phyloP scores from a whole-genome alignment of 2,888 invertebrate species.

The Andrena minutula region DNA sequence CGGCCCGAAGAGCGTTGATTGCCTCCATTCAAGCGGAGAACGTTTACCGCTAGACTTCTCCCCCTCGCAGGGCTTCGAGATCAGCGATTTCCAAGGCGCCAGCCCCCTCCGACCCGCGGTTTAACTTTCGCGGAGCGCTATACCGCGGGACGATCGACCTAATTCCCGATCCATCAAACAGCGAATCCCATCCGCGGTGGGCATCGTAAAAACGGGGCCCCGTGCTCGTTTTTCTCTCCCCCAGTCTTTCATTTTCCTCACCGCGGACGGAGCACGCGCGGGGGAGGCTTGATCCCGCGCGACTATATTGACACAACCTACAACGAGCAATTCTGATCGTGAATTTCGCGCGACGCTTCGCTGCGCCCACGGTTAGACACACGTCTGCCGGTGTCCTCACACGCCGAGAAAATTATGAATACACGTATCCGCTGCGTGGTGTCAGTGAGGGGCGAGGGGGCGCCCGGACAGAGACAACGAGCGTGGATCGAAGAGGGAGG shows the following conservation, averaged over 20 bases:
- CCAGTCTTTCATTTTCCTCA: slow-evolving; percentile 30
- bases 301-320: slow-evolving; percentile 63
- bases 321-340: slow-evolving; percentile 61
- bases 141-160: slow-evolving; percentile 13
- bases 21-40: slow-evolving; percentile 45
- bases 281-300: slow-evolving; percentile 45
- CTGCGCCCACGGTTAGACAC: slow-evolving; percentile 31
- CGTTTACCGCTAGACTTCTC: slow-evolving; percentile 30
- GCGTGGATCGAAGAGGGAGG: neutral
- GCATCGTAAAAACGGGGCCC: slow-evolving; percentile 24
- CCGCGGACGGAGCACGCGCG: slow-evolving; percentile 16
- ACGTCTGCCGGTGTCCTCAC: slow-evolving; percentile 19
- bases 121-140: slow-evolving; percentile 12
- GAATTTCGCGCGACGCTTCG: slow-evolving; percentile 39
- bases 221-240: slow-evolving; percentile 20
- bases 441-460: neutral
- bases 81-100: slow-evolving; percentile 26
- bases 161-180: slow-evolving; percentile 31
- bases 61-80: slow-evolving; percentile 1
- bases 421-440: slow-evolving; percentile 12
- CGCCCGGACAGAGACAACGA: neutral
- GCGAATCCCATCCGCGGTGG: slow-evolving; percentile 5
- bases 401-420: slow-evolving; percentile 56
- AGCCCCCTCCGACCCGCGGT: neutral
- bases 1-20: slow-evolving; percentile 28